Evolutionary conservation across 2,797 vertebrate genomes (phyloP), one percentile per base, ranked within the genome.

Genomic region (Cheirogaleus major): DNA sequence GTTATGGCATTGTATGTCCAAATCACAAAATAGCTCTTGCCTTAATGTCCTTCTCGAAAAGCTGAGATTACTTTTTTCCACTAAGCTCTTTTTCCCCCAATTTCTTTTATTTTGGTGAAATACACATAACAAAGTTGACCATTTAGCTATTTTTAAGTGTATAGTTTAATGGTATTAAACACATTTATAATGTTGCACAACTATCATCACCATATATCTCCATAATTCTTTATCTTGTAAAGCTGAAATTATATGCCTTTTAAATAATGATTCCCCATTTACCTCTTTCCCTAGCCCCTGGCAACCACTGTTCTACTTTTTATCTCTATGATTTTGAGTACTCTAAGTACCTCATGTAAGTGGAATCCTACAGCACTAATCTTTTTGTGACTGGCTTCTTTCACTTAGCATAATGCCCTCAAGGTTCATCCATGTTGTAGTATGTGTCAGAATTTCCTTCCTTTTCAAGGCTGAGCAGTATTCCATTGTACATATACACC

Each of bases 61-160:
- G 9, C 3, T 59, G 38, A 79, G 30, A 75, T 76, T 9, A 17
- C 3, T 48, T 69, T 18, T 35, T 65, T 41, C 67, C 43, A 73
- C 1, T 45, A 38, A 52, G 12, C 8, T 90, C 32, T 38, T 67
- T 76, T 52, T 45, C 23, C 23, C n/a, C 7, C 27, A 9, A 10
- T 69, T 38, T 30, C 76, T 81, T 45, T 67, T 43, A 70, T 32
- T 83, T 81, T 65, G 61, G 14, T 50, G 59, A 83, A 88, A 65
- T 27, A n/a, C 8, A 38, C 12, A 23, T 23, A 23, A 35, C 20
- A 61, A 32, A 25, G 82, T 23, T 55, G n/a, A 27, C 79, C 25
- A 13, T 3, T 73, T 76, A 76, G 23, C 35, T 23, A 52, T 52
- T 48, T 61, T 70, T 69, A 91, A 52, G 8, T 61, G 3, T 30